A percentile compares a stretch with the other conserved stretches of the same genome.
Conservation (phyloP, 2,113 vertebrate genomes). For the Zingel zingel region DNA sequence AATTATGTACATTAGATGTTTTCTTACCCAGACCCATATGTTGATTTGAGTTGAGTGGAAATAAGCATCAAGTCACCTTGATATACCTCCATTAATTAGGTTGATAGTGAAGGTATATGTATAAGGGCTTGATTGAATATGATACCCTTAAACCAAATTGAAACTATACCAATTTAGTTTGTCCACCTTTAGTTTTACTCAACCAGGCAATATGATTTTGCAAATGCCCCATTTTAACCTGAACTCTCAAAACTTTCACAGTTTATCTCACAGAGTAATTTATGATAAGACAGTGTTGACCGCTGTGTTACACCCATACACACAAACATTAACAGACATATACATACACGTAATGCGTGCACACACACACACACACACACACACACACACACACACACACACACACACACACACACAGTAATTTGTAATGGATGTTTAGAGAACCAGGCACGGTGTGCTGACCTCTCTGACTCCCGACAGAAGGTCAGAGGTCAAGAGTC, state of each 20-base stretch:
- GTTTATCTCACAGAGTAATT: slow-evolving; percentile 38
- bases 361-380: neutral
- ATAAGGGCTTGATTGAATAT: too few relatives aligned
- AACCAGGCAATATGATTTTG: neutral
- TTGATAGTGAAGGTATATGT: too few relatives aligned
- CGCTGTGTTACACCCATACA: slow-evolving; percentile 39
- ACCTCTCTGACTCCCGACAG: slow-evolving; percentile 44
- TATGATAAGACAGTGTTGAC: slow-evolving; percentile 39
- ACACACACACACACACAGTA: slow-evolving; percentile 1
- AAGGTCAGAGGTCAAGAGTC: slow-evolving; percentile 61
- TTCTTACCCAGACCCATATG: neutral
- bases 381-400: slow-evolving; percentile 25
- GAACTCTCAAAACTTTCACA: slow-evolving; percentile 7
- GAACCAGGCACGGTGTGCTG: slow-evolving; percentile 14
- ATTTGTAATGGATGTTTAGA: slow-evolving; percentile 67
- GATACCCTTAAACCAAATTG: neutral
- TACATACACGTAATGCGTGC: neutral
- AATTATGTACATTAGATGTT: neutral
- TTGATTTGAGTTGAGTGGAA: too few relatives aligned
- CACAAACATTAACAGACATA: slow-evolving; percentile 16
- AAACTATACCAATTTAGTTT: neutral
- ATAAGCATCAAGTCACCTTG: neutral
- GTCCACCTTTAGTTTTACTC: neutral
- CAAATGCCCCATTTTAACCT: neutral
- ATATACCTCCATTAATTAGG: neutral